phyloP scores from a whole-genome alignment of 2,888 invertebrate genomes.

The Mesochorus sp. region DNA sequence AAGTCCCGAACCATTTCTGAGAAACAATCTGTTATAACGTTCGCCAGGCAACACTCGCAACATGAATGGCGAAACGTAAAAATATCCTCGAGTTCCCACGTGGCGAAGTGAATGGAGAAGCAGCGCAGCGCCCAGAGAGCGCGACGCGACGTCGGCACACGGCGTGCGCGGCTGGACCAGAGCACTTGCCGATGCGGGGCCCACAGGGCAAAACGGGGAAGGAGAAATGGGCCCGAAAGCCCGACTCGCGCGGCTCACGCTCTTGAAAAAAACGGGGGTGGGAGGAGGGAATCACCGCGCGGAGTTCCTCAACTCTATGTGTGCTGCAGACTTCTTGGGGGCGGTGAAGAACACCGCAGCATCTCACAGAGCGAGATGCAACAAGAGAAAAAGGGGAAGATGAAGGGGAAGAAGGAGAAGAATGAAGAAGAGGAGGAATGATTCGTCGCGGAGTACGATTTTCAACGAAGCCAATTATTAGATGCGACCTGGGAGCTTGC shows the following conservation, averaged over 20 bases:
- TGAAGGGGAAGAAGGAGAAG: constrained; percentile 19
- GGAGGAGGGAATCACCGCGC: constrained; percentile 48
- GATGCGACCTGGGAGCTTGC: constrained; percentile 73
- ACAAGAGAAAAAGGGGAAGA: constrained; percentile 44
- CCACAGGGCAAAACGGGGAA: constrained; percentile 26
- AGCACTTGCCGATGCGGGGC: constrained; percentile 55
- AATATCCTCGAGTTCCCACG: constrained; percentile 80
- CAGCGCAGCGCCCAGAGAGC: constrained; percentile 76
- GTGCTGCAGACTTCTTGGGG: constrained; percentile 30
- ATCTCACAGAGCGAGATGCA: constrained; percentile 60
- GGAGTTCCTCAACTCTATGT: constrained; percentile 28
- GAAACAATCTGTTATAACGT: constrained; percentile 80
- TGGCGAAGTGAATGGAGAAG: constrained; percentile 78
- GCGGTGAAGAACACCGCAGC: constrained; percentile 36
- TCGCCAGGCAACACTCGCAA: constrained; percentile 59
- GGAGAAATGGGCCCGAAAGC: constrained; percentile 54
- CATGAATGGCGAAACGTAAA: constrained; percentile 81
- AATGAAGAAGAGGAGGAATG: constrained; percentile 55
- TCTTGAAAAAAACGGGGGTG: constrained; percentile 22
- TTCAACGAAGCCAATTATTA: constrained; percentile 82
- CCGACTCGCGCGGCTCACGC: constrained; percentile 49
- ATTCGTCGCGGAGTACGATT: constrained; percentile 81
- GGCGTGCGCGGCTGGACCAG: constrained; percentile 63
- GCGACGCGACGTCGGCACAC: constrained; percentile 36
- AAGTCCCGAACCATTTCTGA: constrained; percentile 71